Evolutionary conservation across 2,888 invertebrate genomes (phyloP), one percentile per base, ranked within the genome.

Genomic region (Fragum whitleyi): DNA sequence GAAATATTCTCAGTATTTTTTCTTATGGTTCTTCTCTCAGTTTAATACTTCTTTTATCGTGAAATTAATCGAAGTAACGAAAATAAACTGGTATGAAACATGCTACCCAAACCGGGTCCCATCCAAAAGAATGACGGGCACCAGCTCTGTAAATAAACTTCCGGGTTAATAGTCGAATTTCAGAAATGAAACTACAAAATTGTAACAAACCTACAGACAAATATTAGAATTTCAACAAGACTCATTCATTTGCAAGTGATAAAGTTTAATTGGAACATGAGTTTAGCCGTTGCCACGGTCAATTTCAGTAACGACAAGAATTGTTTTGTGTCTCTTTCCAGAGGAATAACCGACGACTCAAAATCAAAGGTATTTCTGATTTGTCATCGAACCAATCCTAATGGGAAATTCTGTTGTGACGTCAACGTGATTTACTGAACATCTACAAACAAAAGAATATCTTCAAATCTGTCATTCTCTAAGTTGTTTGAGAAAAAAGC

Each of bases 281-380:
- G 82, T 79, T 72, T 83, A 47, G 55, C 75, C 26, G 73, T 86
- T 42, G 78, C 77, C 19, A 76, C 78, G 16, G 80, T 88, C 3
- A 70, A 81, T 21, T 83, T 86, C 55, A 73, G 29, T 32, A 77
- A 72, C 19, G 83, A 79, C 14, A 88, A 85, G 55, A 79, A 77
- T 7, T 88, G 88, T 72, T 88, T 88, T 73, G 82, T 85, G 26
- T 71, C 86, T 11, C 47, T 87, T 11, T 77, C 85, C 26, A 26
- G 67, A 19, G 77, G 76, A 61, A 73, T 71, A 32, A 70, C 70
- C 55, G 19, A 53, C n/a, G 55, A 65, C 1, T 21, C 65, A 9
- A 47, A 47, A 14, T 3, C n/a, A 5, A 47, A 42, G 65, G 65
- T 65, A 65, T 23, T 65, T 62, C 14, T 23, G 23, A 57, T 57